phyloP scores from a whole-genome alignment of 2,113 vertebrate genomes.

The Ameiurus melas region DNA sequence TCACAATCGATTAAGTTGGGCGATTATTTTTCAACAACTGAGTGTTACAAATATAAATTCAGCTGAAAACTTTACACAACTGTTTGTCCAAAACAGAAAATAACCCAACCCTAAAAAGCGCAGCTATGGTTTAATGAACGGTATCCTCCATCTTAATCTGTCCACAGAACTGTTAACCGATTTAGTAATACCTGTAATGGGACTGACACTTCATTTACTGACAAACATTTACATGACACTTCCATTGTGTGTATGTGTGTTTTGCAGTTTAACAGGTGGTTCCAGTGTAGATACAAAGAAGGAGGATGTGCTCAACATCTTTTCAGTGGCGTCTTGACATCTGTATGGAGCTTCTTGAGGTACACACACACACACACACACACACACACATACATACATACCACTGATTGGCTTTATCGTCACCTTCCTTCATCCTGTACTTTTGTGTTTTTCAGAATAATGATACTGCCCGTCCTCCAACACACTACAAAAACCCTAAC shows the following conservation, averaged over 20 bases:
- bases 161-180: no score
- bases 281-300: slow-evolving; percentile 72
- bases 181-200: no score
- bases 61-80: no score
- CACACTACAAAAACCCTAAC: slow-evolving; percentile 85
- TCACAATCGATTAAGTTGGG: no score
- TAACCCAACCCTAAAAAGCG: no score
- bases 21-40: no score
- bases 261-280: slow-evolving; percentile 80
- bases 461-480: slow-evolving; percentile 95
- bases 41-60: no score
- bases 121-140: no score
- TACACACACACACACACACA: slow-evolving; percentile 50
- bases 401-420: not conserved
- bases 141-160: no score
- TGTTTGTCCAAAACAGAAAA: no score
- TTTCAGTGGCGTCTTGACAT: slow-evolving; percentile 96
- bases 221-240: not conserved
- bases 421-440: slow-evolving; percentile 40
- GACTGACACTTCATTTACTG: no score
- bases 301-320: slow-evolving; percentile 87
- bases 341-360: slow-evolving; percentile 96
- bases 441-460: slow-evolving; percentile 82
- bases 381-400: no score
- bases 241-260: slow-evolving; percentile 28